These are phyloP conservation scores for Tetramorium simillimum DNA, from an alignment of 1,140 invertebrate genomes.

Conservation along the genomic window DNA sequence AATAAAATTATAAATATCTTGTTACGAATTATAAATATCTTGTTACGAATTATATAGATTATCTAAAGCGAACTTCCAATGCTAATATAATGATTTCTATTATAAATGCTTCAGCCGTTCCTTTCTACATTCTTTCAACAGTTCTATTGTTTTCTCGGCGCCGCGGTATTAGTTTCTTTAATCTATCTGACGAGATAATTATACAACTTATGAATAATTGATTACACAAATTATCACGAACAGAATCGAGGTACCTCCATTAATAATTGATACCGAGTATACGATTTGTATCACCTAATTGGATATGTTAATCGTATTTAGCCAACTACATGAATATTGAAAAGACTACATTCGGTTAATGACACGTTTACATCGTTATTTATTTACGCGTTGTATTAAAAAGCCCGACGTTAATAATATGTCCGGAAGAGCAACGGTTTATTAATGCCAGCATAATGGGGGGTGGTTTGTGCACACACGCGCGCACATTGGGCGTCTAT, in stretches of 20 bases:
- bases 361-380: conserved; percentile 54
- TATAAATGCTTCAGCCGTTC: background rate
- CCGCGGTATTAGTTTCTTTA: conserved; percentile 14
- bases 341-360: conserved; percentile 44
- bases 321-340: conserved; percentile 46
- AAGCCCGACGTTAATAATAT: conserved; percentile 53
- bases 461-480: background rate
- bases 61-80: background rate
- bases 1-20: background rate
- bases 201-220: conserved; percentile 43
- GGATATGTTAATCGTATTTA: conserved; percentile 59
- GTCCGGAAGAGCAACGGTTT: conserved; percentile 52
- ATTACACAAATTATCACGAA: conserved; percentile 41
- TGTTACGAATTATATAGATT: background rate
- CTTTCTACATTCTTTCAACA: background rate
- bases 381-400: conserved; percentile 46
- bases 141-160: background rate
- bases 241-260: conserved; percentile 13
- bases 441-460: conserved; percentile 46
- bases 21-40: background rate
- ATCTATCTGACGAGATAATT: conserved; percentile 27
- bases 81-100: background rate
- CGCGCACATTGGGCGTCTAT: conserved; percentile 1
- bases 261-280: conserved; percentile 48
- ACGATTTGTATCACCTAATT: conserved; percentile 56